Conservation (phyloP, 2,888 invertebrate genomes). For the Caenorhabditis sinica region DNA sequence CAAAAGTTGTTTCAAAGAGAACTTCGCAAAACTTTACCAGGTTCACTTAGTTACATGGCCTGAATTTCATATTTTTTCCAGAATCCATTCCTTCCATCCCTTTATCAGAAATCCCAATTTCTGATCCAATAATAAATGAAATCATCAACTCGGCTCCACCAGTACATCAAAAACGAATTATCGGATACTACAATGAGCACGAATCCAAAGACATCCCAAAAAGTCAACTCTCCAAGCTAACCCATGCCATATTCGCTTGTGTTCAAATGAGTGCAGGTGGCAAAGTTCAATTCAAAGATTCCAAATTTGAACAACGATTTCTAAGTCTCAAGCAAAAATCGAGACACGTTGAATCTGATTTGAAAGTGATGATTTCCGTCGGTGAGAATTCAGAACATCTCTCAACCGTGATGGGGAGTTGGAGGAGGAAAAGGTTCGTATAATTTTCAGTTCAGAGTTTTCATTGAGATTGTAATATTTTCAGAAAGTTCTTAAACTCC, state of each 20-base stretch:
- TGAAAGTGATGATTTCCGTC: slow-evolving; percentile 28
- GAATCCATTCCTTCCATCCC: not conserved
- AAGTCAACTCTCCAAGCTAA: not conserved
- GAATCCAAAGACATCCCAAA: not conserved
- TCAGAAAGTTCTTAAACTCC: not conserved
- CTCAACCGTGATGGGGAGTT: not conserved
- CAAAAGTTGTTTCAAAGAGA: not conserved
- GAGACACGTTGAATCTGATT: not conserved
- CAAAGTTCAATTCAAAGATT: not conserved
- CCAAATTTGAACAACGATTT: not conserved
- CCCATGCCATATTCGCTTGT: slow-evolving; percentile 5
- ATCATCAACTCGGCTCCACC: not conserved
- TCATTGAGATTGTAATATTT: not conserved
- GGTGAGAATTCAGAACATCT: not conserved
- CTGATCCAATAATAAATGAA: not conserved
- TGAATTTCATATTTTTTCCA: not conserved
- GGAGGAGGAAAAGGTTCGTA: slow-evolving; percentile 1
- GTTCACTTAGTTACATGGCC: too few relatives aligned
- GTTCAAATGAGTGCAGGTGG: not conserved
- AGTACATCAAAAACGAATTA: not conserved
- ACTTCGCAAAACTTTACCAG: too few relatives aligned
- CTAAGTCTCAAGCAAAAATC: slow-evolving; percentile 1
- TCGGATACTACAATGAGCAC: slow-evolving; percentile 16
- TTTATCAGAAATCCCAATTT: not conserved
- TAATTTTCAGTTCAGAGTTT: not conserved